Evolutionary conservation across 2,113 vertebrate genomes (phyloP).

Genomic region (Callopanchax toddi): DNA sequence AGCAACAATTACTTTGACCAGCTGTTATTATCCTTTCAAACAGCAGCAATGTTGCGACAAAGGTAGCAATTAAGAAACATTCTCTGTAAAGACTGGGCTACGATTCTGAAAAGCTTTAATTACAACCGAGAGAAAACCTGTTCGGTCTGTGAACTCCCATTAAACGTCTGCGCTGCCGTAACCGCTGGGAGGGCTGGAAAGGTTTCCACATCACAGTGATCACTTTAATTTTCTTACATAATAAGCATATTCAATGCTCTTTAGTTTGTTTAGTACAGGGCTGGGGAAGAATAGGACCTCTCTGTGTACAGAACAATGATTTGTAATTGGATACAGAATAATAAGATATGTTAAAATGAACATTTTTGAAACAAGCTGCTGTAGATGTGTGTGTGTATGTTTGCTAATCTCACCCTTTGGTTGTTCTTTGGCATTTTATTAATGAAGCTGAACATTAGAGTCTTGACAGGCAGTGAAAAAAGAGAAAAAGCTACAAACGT

Average conservation of each 20-base stretch:
- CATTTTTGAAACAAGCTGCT: neutral
- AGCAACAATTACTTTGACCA: conserved; percentile 63
- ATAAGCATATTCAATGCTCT: conserved; percentile 46
- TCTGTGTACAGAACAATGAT: conserved; percentile 12
- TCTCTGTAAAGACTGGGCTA: conserved; percentile 56
- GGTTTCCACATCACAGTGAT: conserved; percentile 54
- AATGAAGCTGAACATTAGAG: conserved; percentile 44
- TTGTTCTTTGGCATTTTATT: conserved; percentile 47
- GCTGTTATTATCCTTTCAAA: conserved; percentile 73
- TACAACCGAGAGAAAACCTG: conserved; percentile 54
- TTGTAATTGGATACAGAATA: conserved; percentile 20
- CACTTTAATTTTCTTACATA: conserved; percentile 44
- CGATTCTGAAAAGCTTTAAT: conserved; percentile 67
- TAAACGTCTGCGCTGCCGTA: conserved; percentile 41
- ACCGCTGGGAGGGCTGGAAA: conserved; percentile 40
- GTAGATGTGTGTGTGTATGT: neutral
- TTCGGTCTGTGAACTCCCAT: conserved; percentile 43
- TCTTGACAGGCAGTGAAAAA: conserved; percentile 19
- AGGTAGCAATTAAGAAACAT: conserved; percentile 67
- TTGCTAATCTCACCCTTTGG: neutral
- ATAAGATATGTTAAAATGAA: neutral
- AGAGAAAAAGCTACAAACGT: conserved; percentile 37
- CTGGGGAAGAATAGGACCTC: conserved; percentile 8
- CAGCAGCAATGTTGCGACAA: conserved; percentile 57
- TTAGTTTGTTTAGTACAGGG: conserved; percentile 20